Conservation (phyloP, 2,888 invertebrate species). For the Andrena minutula region DNA sequence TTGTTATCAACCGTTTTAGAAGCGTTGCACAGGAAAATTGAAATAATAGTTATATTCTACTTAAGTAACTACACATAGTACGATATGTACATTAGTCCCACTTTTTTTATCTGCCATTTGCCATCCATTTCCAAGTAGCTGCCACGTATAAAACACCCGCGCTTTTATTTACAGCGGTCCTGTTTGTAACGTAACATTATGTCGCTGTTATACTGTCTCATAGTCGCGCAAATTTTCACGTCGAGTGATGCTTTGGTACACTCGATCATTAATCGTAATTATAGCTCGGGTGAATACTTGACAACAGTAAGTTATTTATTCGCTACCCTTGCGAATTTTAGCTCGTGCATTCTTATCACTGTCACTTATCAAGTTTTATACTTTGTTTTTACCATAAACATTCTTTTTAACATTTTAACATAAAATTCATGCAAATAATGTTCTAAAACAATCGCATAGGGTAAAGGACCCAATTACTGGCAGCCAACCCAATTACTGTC, state of each 20-base stretch:
- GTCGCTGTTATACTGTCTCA: conserved; percentile 18
- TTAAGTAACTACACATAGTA: too few species aligned
- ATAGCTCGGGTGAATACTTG: conserved; percentile 41
- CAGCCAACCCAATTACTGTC: too few species aligned
- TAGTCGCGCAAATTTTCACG: conserved; percentile 16
- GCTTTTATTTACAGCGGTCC: conserved; percentile 29
- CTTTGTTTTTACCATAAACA: not conserved
- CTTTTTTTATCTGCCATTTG: conserved; percentile 34
- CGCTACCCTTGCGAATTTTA: not conserved
- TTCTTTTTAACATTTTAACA: too few species aligned
- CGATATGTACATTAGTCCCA: not conserved
- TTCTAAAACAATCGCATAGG: not conserved
- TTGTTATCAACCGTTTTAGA: too few species aligned
- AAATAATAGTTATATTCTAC: too few species aligned
- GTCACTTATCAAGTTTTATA: not conserved
- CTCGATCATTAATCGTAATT: conserved; percentile 2
- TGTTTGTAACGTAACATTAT: conserved; percentile 24
- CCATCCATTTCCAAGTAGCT: conserved; percentile 24
- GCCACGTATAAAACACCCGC: conserved; percentile 55
- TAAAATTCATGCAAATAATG: not conserved
- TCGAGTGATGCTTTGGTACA: not conserved
- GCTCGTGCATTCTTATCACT: not conserved
- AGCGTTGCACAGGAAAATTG: too few species aligned
- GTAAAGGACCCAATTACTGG: too few species aligned
- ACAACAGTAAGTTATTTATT: conserved; percentile 46